phyloP scores from a whole-genome alignment of 2,113 vertebrate genomes.

The Protomyctophum bolini region DNA sequence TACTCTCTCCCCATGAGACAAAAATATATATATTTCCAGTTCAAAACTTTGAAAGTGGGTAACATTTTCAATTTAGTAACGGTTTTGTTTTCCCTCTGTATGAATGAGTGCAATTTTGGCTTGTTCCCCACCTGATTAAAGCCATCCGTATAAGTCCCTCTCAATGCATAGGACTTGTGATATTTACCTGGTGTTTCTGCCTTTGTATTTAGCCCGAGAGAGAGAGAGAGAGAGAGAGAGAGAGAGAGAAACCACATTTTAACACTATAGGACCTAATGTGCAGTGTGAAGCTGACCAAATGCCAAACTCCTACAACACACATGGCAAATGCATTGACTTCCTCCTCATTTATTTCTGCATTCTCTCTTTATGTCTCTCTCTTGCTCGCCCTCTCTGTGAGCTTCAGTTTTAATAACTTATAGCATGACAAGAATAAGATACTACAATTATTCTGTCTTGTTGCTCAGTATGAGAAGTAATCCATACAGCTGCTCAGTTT shows the following conservation, averaged over 20 bases:
- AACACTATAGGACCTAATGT: slow-evolving; percentile 38
- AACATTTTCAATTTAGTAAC: background rate
- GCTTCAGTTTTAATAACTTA: slow-evolving; percentile 78
- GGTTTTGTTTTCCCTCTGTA: slow-evolving; percentile 10
- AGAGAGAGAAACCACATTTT: slow-evolving; percentile 42
- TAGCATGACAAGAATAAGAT: slow-evolving; percentile 44
- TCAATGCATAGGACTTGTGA: slow-evolving; percentile 41
- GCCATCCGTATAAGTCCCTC: slow-evolving; percentile 13
- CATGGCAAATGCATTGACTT: slow-evolving; percentile 67
- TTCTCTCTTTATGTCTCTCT: slow-evolving; percentile 21
- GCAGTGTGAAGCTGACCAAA: slow-evolving; percentile 56
- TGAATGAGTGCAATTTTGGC: background rate
- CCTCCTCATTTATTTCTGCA: slow-evolving; percentile 53
- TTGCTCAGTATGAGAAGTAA: slow-evolving; percentile 64
- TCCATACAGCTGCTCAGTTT: slow-evolving; percentile 58
- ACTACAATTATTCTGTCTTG: slow-evolving; percentile 55
- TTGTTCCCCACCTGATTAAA: slow-evolving; percentile 20
- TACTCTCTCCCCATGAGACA: too few species aligned
- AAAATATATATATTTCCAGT: background rate
- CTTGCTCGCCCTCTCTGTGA: slow-evolving; percentile 36
- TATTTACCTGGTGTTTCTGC: slow-evolving; percentile 65
- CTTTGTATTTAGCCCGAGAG: slow-evolving; percentile 56
- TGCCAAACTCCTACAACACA: slow-evolving; percentile 65
- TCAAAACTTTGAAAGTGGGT: background rate
- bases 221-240: too few species aligned